Evolutionary conservation across 35 echinoderm and acorn worm species (phyloP).

Genomic region (Eucidaris tribuloides): DNA sequence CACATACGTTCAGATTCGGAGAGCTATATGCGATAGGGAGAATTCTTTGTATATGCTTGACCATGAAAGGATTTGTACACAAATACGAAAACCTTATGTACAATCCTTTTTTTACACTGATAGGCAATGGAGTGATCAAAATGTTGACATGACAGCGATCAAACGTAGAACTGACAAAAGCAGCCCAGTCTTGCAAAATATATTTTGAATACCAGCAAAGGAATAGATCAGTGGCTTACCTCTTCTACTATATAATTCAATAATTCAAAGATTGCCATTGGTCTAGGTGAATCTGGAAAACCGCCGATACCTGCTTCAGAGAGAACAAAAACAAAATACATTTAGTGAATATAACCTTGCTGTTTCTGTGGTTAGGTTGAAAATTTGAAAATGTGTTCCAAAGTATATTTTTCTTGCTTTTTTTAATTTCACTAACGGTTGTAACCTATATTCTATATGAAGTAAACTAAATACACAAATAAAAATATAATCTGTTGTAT

Average conservation of each 20-base stretch:
- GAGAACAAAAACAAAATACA: background rate
- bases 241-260: slow-evolving; percentile 98
- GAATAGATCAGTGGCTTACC: slow-evolving; percentile 22
- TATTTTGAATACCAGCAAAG: background rate
- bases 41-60: too few species aligned
- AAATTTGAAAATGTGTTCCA: background rate
- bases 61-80: too few species aligned
- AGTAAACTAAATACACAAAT: too few species aligned
- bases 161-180: background rate
- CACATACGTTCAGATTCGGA: too few species aligned
- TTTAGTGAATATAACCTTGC: background rate
- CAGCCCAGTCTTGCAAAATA: background rate
- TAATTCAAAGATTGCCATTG: slow-evolving; percentile 99
- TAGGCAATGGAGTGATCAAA: too few species aligned
- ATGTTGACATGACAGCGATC: too few species aligned
- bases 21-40: too few species aligned
- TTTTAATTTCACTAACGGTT: background rate
- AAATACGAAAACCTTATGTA: too few species aligned
- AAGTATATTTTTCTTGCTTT: background rate
- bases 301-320: slow-evolving; percentile 11
- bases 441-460: background rate
- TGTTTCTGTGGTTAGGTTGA: background rate
- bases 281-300: slow-evolving; percentile 72
- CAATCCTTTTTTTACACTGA: background rate
- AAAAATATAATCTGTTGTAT: too few species aligned